phyloP scores from a whole-genome alignment of 1,140 invertebrate genomes.

The Venustaconcha ellipsiformis region DNA sequence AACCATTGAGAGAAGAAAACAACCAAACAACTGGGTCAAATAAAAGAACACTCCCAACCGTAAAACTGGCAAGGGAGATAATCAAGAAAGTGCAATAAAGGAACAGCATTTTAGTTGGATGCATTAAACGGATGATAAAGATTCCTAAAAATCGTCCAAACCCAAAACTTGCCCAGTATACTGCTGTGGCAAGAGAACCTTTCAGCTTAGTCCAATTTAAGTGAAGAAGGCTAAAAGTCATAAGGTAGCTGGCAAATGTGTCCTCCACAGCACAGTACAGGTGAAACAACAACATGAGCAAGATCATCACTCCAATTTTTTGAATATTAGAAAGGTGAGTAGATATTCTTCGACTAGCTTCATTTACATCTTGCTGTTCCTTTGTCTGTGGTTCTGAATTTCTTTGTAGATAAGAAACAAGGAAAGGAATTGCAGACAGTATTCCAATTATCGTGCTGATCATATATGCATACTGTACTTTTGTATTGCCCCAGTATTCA shows the following conservation, averaged over 20 bases:
- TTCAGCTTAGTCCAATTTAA: constrained; percentile 36
- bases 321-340: constrained; percentile 2
- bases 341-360: constrained; percentile 4
- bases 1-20: constrained; percentile 16
- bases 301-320: constrained; percentile 8
- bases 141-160: constrained; percentile 36
- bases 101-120: constrained; percentile 26
- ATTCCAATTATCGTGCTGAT: constrained; percentile 7
- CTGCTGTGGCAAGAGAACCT: constrained; percentile 35
- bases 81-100: constrained; percentile 17
- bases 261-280: constrained; percentile 47
- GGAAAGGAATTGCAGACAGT: constrained; percentile 8
- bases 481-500: constrained; percentile 16
- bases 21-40: constrained; percentile 9
- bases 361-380: neutral
- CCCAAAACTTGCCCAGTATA: constrained; percentile 40
- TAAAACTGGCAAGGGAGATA: constrained; percentile 18
- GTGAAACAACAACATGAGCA: constrained; percentile 17
- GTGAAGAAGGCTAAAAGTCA: constrained; percentile 41
- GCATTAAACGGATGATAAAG: constrained; percentile 32
- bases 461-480: constrained; percentile 20
- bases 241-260: constrained; percentile 38
- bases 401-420: constrained; percentile 6
- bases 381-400: neutral
- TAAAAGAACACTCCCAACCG: constrained; percentile 6